Conservation (phyloP, 2,113 vertebrate genomes). For the Albula glossodonta region DNA sequence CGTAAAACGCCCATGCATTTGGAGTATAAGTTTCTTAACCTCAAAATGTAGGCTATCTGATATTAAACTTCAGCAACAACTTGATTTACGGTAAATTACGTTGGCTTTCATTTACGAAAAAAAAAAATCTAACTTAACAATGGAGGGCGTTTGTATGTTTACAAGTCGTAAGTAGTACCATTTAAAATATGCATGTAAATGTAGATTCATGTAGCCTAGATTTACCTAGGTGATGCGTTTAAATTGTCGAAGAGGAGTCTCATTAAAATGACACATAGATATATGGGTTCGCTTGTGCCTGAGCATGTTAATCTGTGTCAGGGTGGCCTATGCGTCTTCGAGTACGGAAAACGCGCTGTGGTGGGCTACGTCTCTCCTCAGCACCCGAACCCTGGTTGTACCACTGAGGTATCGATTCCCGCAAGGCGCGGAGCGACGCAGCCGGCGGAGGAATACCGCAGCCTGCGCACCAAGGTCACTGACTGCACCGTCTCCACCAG, state of each 20-base stretch:
- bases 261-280: background rate
- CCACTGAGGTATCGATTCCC: background rate
- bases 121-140: background rate
- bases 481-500: slow-evolving; percentile 17
- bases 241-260: background rate
- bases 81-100: background rate
- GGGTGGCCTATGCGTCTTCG: background rate
- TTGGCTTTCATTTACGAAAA: background rate
- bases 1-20: background rate
- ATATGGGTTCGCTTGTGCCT: background rate
- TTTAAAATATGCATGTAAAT: background rate
- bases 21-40: background rate
- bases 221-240: background rate
- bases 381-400: background rate
- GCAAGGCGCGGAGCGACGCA: background rate
- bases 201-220: background rate
- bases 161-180: background rate
- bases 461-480: slow-evolving; percentile 43
- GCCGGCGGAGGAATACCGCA: slow-evolving; percentile 64
- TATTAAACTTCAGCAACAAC: background rate
- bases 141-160: background rate
- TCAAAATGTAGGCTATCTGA: too few relatives aligned
- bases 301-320: background rate
- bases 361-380: background rate
- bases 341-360: background rate